phyloP scores from a whole-genome alignment of 2,888 invertebrate species.

The Hemaris fuciformis region DNA sequence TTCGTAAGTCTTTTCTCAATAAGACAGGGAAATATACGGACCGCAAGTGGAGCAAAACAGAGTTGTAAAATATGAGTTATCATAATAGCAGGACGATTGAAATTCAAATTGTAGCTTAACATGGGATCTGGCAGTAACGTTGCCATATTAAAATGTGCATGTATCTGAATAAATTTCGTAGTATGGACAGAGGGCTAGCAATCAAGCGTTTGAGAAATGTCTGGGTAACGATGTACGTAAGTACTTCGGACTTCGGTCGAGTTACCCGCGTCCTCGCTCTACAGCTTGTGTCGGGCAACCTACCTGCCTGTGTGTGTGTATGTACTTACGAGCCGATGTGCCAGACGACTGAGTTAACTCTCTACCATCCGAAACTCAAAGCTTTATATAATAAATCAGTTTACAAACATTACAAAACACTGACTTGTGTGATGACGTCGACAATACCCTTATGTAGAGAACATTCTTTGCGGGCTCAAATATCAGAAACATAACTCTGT shows the following conservation, averaged over 20 bases:
- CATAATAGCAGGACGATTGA: constrained; percentile 28
- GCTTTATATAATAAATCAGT: too few relatives aligned
- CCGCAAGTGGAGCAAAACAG: not conserved
- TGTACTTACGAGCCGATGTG: not conserved
- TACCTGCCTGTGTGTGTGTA: not conserved
- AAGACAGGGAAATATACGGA: not conserved
- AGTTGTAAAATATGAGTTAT: constrained; percentile 23
- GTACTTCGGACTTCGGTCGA: not conserved
- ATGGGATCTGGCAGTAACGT: constrained; percentile 21
- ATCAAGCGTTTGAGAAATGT: constrained; percentile 23
- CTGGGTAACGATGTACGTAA: not conserved
- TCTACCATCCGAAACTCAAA: too few relatives aligned
- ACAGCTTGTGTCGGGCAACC: not conserved
- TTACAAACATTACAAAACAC: too few relatives aligned
- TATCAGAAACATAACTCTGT: too few relatives aligned
- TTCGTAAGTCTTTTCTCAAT: constrained; percentile 10
- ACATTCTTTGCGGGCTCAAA: too few relatives aligned
- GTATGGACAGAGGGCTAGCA: constrained; percentile 28
- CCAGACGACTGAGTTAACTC: too few relatives aligned
- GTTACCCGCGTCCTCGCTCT: not conserved
- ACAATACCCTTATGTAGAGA: too few relatives aligned
- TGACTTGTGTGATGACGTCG: too few relatives aligned
- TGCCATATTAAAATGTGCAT: constrained; percentile 56
- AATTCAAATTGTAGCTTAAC: constrained; percentile 30
- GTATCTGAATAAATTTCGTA: constrained; percentile 51